These are phyloP conservation scores for Oplegnathus fasciatus DNA, from an alignment of 2,113 vertebrate species.

Conservation along the genomic window DNA sequence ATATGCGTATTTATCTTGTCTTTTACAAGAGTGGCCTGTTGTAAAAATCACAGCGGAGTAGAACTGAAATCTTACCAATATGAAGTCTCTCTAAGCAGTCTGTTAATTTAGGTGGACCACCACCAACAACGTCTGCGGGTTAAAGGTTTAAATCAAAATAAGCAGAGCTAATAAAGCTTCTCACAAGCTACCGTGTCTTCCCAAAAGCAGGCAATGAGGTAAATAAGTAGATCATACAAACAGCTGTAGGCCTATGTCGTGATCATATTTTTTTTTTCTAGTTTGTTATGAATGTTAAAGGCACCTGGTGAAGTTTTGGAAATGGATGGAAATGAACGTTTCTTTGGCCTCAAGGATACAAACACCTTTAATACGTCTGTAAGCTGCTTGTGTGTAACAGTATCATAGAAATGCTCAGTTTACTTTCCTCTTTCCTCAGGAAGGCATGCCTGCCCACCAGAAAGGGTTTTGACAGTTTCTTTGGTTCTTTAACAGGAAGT, in stretches of 20 bases:
- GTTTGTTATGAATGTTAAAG: not conserved
- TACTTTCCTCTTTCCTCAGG: conserved; percentile 80
- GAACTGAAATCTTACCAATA: not conserved
- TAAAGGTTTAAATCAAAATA: no score
- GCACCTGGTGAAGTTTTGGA: not conserved
- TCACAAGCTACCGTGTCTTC: no score
- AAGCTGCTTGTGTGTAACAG: not conserved
- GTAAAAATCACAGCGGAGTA: no score
- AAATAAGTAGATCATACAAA: no score
- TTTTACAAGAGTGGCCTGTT: not conserved
- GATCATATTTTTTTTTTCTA: no score
- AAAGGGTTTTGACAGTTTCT: conserved; percentile 93
- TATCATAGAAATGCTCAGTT: not conserved
- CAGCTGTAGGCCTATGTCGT: no score
- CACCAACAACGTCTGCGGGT: no score
- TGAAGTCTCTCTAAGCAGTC: not conserved
- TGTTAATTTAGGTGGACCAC: not conserved
- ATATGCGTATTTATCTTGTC: not conserved
- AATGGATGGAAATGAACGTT: no score
- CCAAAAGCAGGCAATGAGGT: no score
- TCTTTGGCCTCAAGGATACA: no score
- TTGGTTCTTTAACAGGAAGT: conserved; percentile 94
- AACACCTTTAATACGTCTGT: not conserved
- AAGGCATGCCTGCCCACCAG: conserved; percentile 94
- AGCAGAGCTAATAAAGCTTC: no score